Conservation (phyloP, 2,797 vertebrate species). For the Melanogrammus aeglefinus region DNA sequence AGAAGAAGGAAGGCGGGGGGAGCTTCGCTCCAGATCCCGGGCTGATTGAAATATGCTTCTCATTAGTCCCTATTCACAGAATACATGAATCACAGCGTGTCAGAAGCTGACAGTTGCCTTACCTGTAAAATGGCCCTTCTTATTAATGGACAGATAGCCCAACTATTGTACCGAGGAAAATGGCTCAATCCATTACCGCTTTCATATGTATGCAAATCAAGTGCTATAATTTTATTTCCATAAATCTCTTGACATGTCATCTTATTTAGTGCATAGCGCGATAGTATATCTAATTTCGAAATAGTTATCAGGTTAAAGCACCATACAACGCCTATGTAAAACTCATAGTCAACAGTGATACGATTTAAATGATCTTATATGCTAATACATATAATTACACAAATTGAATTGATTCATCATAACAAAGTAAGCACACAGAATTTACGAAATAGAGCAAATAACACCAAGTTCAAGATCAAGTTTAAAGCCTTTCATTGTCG, state of each 20-base stretch:
- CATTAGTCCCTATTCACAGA: slow-evolving; percentile 65
- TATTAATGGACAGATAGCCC: slow-evolving; percentile 50
- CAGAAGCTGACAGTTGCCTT: slow-evolving; percentile 45
- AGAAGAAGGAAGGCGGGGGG: slow-evolving; percentile 25
- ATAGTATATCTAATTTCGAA: slow-evolving; percentile 17
- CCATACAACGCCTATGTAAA: background rate
- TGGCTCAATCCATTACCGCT: slow-evolving; percentile 49
- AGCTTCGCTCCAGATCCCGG: slow-evolving; percentile 52
- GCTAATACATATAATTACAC: background rate
- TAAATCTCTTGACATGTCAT: slow-evolving; percentile 39
- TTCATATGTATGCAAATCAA: slow-evolving; percentile 55
- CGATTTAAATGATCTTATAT: background rate
- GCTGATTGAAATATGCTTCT: slow-evolving; percentile 69
- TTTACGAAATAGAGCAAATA: background rate
- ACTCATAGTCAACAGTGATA: background rate
- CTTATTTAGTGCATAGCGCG: slow-evolving; percentile 26
- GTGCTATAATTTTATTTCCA: slow-evolving; percentile 40
- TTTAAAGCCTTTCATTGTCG: no score
- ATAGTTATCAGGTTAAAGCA: background rate
- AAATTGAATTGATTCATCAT: background rate
- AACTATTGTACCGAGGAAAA: slow-evolving; percentile 49
- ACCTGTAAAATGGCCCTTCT: slow-evolving; percentile 57
- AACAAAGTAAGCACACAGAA: background rate
- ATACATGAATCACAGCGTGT: slow-evolving; percentile 65
- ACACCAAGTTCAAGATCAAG: no score